These are phyloP conservation scores for Hirtodrosophila trivittata DNA, from an alignment of 2,888 invertebrate species.

Conservation along the genomic window DNA sequence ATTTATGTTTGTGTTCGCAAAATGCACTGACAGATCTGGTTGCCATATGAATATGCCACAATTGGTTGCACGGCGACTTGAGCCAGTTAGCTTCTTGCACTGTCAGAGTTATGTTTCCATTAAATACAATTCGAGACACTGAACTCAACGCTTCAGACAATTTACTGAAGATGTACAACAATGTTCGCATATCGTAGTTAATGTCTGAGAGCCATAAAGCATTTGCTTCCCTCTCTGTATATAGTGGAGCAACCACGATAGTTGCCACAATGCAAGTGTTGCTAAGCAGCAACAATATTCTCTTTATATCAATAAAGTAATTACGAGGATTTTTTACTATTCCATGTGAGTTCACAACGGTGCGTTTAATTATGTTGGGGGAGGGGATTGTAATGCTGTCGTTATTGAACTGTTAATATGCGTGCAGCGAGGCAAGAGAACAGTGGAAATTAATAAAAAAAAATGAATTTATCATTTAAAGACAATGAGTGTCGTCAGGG, in stretches of 20 bases:
- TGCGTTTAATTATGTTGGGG: conserved; percentile 57
- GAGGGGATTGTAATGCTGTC: conserved; percentile 1
- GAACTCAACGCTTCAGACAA: conserved; percentile 5
- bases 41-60: conserved; percentile 23
- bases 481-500: conserved; percentile 15
- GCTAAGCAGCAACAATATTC: conserved; percentile 33
- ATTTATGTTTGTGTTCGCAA: no score
- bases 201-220: no score
- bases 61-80: conserved; percentile 15
- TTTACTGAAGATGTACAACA: background rate
- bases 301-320: no score
- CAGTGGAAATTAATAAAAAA: conserved; percentile 12
- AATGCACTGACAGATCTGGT: background rate
- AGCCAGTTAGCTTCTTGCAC: background rate
- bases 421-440: conserved; percentile 7
- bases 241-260: conserved; percentile 2
- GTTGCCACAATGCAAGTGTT: conserved; percentile 14
- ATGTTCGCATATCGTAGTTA: no score
- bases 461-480: conserved; percentile 28
- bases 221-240: no score
- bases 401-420: conserved; percentile 24
- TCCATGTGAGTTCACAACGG: no score
- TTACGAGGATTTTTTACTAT: no score
- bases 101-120: conserved; percentile 10
- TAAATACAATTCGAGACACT: conserved; percentile 22